Evolutionary conservation across 30 jellyfish, hydroid and myxozoan species (phyloP), one percentile per base, ranked within the genome.

Genomic region (Sanderia malayensis): DNA sequence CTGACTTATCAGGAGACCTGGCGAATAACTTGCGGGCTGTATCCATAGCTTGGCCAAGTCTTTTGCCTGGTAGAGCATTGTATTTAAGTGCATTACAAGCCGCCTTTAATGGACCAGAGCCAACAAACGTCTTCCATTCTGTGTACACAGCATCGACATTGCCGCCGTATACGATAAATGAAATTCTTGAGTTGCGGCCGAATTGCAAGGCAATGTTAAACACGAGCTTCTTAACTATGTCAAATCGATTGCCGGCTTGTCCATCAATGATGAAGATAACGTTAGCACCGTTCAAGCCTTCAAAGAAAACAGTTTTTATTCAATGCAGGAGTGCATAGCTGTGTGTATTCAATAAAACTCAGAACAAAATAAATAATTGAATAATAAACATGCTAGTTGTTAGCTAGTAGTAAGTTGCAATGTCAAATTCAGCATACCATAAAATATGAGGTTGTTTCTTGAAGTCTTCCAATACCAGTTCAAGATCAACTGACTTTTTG

Each of bases 181-280:
- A 62, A 29, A 85, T 37, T 25, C 58, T 44, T 0, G 86, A 33
- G 3, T 34, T 79, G 4, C 64, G 67, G n/a, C 86, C 86, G 34
- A 85, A 85, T 64, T 74, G 64, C 29, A 88, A 84, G n/a, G 67
- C 86, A 47, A 85, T 49, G 33, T 85, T 85, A 83, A 45, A 76
- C 3, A 55, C 62, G 11, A 74, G 77, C 17, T 77, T 66, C 46
- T 67, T 67, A 13, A 85, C 25, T 15, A 59, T 47, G 44, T 74
- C 80, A 30, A 74, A 61, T 23, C 49, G 85, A 1, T 55, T 52
- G 29, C 62, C 32, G 82, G 58, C 62, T 44, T 86, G 53, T 30
- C 95, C 95, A 26, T 85, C 95, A 31, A 76, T 60, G 7, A 85
- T 58, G 30, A 75, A 62, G 55, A 59, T 71, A 46, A 85, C 49